Evolutionary conservation across 2,113 vertebrate genomes (phyloP).

Genomic region (Pluvianellus socialis): DNA sequence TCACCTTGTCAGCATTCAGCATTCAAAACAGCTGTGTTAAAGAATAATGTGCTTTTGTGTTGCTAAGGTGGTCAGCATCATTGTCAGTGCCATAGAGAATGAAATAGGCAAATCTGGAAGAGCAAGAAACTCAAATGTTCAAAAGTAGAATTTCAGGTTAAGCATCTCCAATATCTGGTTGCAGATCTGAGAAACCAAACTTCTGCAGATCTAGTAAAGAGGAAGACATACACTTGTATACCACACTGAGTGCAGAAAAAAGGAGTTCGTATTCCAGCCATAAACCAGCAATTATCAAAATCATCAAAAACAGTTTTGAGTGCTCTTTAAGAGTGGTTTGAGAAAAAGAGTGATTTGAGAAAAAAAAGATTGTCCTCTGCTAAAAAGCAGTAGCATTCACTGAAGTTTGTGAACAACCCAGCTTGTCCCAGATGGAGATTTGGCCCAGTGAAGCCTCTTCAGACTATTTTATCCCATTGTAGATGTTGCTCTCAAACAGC

Average conservation of each 20-base stretch:
- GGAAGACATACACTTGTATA: fast-evolving
- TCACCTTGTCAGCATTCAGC: not conserved
- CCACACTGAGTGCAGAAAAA: not conserved
- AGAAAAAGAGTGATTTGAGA: not conserved
- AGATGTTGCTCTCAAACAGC: not conserved
- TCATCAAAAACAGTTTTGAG: not conserved
- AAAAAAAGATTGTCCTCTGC: not conserved
- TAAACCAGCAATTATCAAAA: not conserved
- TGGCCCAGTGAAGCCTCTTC: not conserved
- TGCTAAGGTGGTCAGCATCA: not conserved
- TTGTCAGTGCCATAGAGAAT: not conserved
- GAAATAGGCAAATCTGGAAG: not conserved
- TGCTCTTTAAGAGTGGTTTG: not conserved
- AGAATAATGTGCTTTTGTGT: not conserved
- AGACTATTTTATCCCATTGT: not conserved
- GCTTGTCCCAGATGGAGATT: not conserved
- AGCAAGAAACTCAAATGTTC: not conserved
- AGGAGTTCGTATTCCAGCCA: not conserved
- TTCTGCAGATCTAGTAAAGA: not conserved
- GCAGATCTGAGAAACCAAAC: not conserved
- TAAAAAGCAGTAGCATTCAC: not conserved
- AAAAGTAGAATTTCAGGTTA: not conserved
- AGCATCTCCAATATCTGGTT: not conserved
- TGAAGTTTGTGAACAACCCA: not conserved
- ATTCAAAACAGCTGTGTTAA: not conserved